These are phyloP conservation scores for Nemoura dubitans DNA, from an alignment of 2,888 invertebrate genomes.

Conservation along the genomic window DNA sequence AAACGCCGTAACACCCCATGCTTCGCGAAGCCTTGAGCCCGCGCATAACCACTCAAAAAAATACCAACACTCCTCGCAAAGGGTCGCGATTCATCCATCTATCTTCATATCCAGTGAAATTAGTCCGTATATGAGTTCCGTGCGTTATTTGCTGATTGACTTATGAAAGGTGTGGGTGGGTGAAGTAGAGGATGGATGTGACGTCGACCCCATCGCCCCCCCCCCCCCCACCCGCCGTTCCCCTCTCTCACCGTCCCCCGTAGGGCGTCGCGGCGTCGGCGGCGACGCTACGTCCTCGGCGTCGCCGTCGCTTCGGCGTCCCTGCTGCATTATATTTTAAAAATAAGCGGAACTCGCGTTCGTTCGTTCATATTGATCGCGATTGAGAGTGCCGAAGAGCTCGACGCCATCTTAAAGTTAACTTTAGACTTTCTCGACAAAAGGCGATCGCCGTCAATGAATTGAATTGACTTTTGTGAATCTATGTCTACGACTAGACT, in stretches of 20 bases:
- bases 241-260: slow-evolving; percentile 24
- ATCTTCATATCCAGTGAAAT: slow-evolving; percentile 37
- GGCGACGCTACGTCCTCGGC: slow-evolving; percentile 16
- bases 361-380: slow-evolving; percentile 50
- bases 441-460: not conserved
- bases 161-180: slow-evolving; percentile 33
- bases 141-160: slow-evolving; percentile 41
- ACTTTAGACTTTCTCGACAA: slow-evolving; percentile 14
- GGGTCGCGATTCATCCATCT: slow-evolving; percentile 15
- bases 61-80: not conserved
- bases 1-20: not conserved
- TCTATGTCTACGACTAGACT: no score
- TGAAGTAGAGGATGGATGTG: slow-evolving; percentile 41
- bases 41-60: not conserved
- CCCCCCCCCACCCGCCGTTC: slow-evolving; percentile 19
- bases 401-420: slow-evolving; percentile 50
- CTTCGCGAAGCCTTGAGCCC: not conserved
- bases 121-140: slow-evolving; percentile 40
- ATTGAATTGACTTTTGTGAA: no score
- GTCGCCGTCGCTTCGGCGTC: slow-evolving; percentile 1
- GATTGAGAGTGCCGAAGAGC: slow-evolving; percentile 49
- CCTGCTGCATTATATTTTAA: slow-evolving; percentile 50
- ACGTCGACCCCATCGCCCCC: slow-evolving; percentile 44
- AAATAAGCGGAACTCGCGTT: slow-evolving; percentile 48
- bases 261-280: slow-evolving; percentile 44